Base-by-base conservation (phyloP, 2,113 vertebrate species). In the Anguilla rostrata region DNA sequence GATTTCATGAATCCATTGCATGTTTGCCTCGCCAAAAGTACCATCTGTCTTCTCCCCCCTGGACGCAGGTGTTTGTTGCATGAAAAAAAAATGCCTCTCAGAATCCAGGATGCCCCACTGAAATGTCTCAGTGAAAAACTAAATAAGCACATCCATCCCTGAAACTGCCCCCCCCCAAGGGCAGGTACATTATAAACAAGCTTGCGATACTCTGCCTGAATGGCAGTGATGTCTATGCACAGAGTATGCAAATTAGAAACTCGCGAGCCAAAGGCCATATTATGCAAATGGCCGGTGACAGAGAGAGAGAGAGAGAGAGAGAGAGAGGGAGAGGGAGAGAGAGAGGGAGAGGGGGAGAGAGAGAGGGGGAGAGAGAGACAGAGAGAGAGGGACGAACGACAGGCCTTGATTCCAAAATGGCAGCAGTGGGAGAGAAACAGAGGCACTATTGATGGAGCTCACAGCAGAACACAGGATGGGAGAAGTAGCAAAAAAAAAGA, bases 181-280 rank as follows among this genome's bases (percentile, higher is more conserved):
- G n/a, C 9, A 12, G 71, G 2, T 14, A 9, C n/a, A 29, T 75
- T 75, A 29, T 12, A 34, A 29, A 26, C 26, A 22, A 0, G 9
- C n/a, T 75, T 34, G 71, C n/a, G 8, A 34, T 34, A 34, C 11
- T 4, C 40, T 81, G 29, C 11, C 40, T 9, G 2, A 46, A 75
- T 78, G 39, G 40, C 43, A 26, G 39, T 16, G n/a, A 16, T 71
- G 60, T 75, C 39, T 11, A 86, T 86, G 81, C 43, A n/a, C n/a
- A 39, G 43, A 39, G 39, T 40, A 83, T 56, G 86, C 39, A 86
- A 75, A 83, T 82, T 5, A 26, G 5, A 40, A 39, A 71, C 39
- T 22, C 11, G 34, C 26, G 63, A 86, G 81, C n/a, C 39, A 83
- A 86, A 86, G 81, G 81, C 11, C 81, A 18, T 75, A 83, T 86